Percentiles rank a stretch among this genome's conserved stretches.
phyloP scores from a whole-genome alignment of 2,888 invertebrate genomes.

The Eristalis intricaria region DNA sequence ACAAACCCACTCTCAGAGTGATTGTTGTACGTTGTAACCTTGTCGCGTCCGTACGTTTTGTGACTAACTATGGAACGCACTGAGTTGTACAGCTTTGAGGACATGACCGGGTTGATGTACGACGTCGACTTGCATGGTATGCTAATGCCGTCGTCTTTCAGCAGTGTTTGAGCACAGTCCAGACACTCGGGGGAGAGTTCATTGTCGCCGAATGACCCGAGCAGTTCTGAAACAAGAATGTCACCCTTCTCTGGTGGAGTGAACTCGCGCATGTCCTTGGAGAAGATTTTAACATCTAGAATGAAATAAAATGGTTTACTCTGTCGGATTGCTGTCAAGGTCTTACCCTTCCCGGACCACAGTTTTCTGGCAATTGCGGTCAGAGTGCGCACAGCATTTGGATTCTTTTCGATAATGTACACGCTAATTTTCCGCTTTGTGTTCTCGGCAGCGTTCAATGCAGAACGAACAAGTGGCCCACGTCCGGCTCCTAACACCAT shows the following conservation, averaged over 20 bases:
- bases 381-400: conserved; percentile 94
- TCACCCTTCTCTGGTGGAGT: conserved; percentile 93
- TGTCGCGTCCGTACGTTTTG: conserved; percentile 74
- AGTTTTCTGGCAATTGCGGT: conserved; percentile 88
- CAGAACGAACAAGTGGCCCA: conserved; percentile 96
- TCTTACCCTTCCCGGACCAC: conserved; percentile 85
- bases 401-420: conserved; percentile 99
- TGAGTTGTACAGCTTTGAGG: conserved; percentile 92
- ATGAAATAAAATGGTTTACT: background rate
- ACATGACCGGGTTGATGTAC: conserved; percentile 95
- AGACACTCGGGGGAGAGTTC: conserved; percentile 99
- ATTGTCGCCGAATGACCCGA: conserved; percentile 99
- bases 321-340: no score
- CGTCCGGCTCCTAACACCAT: conserved; percentile 97
- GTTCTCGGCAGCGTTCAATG: conserved; percentile 89
- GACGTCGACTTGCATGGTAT: conserved; percentile 96
- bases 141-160: conserved; percentile 93
- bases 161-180: conserved; percentile 94
- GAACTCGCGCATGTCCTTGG: conserved; percentile 93
- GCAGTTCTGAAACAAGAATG: conserved; percentile 96
- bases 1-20: conserved; percentile 93
- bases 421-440: conserved; percentile 89
- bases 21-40: conserved; percentile 75
- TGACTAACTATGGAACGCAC: conserved; percentile 81
- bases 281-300: conserved; percentile 87